A percentile compares a stretch with the other conserved stretches of the same genome.
Evolutionary conservation across 2,113 vertebrate genomes (phyloP).

Genomic region (Apteryx owenii): DNA sequence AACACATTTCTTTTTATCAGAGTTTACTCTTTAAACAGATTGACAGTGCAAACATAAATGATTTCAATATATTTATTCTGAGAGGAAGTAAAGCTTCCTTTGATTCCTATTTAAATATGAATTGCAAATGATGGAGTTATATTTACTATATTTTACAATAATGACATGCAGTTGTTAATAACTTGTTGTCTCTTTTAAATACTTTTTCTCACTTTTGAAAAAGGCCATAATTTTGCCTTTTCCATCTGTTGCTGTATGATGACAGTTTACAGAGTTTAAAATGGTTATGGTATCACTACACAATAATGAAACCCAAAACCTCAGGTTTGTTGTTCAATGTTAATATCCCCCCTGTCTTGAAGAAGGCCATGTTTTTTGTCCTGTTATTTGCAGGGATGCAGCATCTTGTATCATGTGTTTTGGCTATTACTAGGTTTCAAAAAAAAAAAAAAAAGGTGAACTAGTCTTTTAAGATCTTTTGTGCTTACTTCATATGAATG

Average conservation of each 20-base stretch:
- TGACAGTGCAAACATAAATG: background rate
- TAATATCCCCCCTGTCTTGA: background rate
- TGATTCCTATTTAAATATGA: background rate
- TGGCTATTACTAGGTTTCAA: background rate
- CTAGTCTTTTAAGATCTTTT: background rate
- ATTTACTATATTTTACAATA: background rate
- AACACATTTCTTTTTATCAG: background rate
- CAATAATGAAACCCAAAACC: background rate
- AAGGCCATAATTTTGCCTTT: background rate
- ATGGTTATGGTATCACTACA: background rate
- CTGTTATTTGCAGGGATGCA: background rate
- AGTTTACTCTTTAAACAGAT: background rate
- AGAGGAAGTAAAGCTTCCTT: background rate
- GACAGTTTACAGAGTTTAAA: background rate
- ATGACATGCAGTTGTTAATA: background rate
- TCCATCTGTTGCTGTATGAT: background rate
- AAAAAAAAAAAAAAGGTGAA: background rate
- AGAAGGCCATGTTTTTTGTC: background rate
- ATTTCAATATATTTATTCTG: background rate
- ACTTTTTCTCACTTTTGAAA: background rate
- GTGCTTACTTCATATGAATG: background rate
- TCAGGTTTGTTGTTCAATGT: fast-evolving
- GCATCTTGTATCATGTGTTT: background rate
- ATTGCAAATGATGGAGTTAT: background rate
- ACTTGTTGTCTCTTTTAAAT: background rate